These are phyloP conservation scores for Parthenolecanium corni DNA, from an alignment of 2,888 invertebrate genomes.

Conservation along the genomic window DNA sequence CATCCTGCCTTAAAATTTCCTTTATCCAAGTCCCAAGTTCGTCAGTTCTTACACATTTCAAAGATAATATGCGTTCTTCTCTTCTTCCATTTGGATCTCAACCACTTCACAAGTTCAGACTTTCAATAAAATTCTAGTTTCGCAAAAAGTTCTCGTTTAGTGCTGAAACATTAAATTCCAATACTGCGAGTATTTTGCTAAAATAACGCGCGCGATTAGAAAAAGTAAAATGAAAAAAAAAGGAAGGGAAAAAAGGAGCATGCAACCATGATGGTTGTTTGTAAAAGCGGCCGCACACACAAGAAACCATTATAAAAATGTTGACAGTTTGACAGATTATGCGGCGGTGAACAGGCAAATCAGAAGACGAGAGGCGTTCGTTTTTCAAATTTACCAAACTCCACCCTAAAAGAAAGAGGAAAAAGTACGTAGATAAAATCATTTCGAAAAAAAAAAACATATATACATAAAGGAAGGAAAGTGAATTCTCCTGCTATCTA, in stretches of 20 bases:
- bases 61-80: too few relatives aligned
- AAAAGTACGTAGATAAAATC: conserved; percentile 3
- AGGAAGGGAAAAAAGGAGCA: not conserved
- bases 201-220: too few relatives aligned
- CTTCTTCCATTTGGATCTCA: too few relatives aligned
- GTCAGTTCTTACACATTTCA: too few relatives aligned
- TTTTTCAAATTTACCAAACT: conserved; percentile 7
- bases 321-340: conserved; percentile 29
- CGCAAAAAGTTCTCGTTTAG: too few relatives aligned
- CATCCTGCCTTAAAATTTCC: too few relatives aligned
- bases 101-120: too few relatives aligned
- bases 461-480: not conserved
- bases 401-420: conserved; percentile 4
- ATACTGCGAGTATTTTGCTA: too few relatives aligned
- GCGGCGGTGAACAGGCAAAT: conserved; percentile 21
- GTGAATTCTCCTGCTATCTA: conserved; percentile 22
- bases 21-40: too few relatives aligned
- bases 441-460: conserved; percentile 6
- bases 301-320: conserved; percentile 26
- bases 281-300: conserved; percentile 6
- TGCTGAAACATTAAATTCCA: too few relatives aligned
- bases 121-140: too few relatives aligned
- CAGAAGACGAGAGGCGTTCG: conserved; percentile 18
- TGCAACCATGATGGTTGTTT: conserved; percentile 25
- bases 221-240: not conserved